phyloP scores from a whole-genome alignment of 2,113 vertebrate genomes.

The Oncorhynchus masou region DNA sequence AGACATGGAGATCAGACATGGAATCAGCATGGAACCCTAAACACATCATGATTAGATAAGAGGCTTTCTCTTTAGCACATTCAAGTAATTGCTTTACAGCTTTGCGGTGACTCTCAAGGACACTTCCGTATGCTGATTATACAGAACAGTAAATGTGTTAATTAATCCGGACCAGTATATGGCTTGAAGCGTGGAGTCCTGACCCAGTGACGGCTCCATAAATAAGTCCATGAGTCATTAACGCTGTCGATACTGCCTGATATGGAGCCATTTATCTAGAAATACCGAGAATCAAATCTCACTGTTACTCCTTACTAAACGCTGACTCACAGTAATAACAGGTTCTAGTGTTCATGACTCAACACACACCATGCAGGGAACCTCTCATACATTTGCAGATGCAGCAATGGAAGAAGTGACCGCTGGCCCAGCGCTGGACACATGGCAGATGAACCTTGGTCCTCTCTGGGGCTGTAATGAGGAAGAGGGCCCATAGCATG shows the following conservation, averaged over 20 bases:
- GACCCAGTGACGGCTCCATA: background rate
- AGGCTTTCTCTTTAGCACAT: too few species aligned
- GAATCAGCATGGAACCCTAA: background rate
- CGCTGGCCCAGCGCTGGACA: background rate
- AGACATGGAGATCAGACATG: too few species aligned
- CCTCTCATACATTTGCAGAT: background rate
- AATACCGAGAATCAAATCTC: background rate
- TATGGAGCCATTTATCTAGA: background rate
- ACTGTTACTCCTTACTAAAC: background rate
- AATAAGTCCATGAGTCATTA: conserved; percentile 1
- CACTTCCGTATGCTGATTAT: too few species aligned
- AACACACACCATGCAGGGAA: background rate
- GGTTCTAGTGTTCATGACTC: background rate
- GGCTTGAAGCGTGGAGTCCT: background rate
- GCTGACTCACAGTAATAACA: conserved; percentile 2
- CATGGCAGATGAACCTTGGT: conserved; percentile 22
- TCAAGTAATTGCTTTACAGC: too few species aligned
- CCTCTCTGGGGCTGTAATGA: conserved; percentile 33
- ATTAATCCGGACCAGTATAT: background rate
- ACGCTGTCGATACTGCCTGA: background rate
- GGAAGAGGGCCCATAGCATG: conserved; percentile 13
- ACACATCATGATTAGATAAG: background rate
- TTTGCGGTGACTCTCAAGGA: too few species aligned
- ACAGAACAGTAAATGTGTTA: background rate
- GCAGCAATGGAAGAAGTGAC: conserved; percentile 9